Evolutionary conservation across 2,888 invertebrate species (phyloP), one percentile per base, ranked within the genome.

Genomic region (Spicauda simplicius): DNA sequence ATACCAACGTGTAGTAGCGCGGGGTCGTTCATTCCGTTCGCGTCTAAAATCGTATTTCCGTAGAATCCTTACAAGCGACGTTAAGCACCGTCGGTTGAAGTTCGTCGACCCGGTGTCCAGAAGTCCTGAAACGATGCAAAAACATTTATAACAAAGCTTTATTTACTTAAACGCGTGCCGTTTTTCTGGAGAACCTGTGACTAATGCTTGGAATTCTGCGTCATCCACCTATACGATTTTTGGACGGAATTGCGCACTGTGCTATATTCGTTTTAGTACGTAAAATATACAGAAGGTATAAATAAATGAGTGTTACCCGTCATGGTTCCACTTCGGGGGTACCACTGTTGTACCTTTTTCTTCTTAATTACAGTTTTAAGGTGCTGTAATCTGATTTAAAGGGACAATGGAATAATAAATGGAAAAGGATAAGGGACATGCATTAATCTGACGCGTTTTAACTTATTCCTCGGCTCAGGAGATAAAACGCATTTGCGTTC

Each of bases 31-130:
- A 70, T 73, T 70, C 73, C 72, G 72, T 69, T 70, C 56, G 86
- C 84, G 86, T 90, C 90, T 92, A 92, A 91, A 93, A 91, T 86
- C 87, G 91, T 91, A 91, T 92, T 92, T 92, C 91, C 91, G 91
- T 90, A 86, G 93, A 93, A 93, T 91, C 92, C 93, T 89, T 90
- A 91, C 90, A 91, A 91, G 89, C 91, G 87, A 85, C 86, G 88
- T 84, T 87, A 89, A 91, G 90, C 88, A 87, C 88, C 87, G 90
- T 86, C 87, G 90, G 91, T 91, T 83, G 86, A 86, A 89, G 93
- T 91, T 90, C 93, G 86, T 84, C 84, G 92, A 92, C 92, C 91
- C 82, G 76, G 76, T 76, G 77, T 82, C 80, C 85, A 82, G 83
- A 84, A 86, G 79, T 85, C 85, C 86, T 86, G 86, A 86, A 79